Evolutionary conservation across 1,140 invertebrate genomes (phyloP), one percentile per base, ranked within the genome.

Genomic region (Aphelenchoides avenae): DNA sequence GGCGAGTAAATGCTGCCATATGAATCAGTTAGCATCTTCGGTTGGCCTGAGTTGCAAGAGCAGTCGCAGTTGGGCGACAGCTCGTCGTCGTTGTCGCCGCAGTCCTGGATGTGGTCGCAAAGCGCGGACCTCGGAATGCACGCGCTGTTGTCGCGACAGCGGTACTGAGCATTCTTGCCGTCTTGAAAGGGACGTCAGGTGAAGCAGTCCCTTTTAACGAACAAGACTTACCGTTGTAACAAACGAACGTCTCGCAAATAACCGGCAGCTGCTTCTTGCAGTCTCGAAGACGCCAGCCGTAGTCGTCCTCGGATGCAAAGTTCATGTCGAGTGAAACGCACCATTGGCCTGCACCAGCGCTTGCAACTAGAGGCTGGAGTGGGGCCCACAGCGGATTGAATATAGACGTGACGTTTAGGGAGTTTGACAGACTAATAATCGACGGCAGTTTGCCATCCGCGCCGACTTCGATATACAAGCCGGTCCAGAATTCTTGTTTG

Each of bases 161-260:
- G 55, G 24, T 33, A 57, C 26, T 36, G 20, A 40, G 37, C 24
- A 15, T 18, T 15, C 3, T 39, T 39, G 18, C 24, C 15, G 37
- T 39, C 37, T 3, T 52, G 27, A 15, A 52, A 36, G 29, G 13
- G 18, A 29, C 13, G 18, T 3, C 9, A n/a, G n/a, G n/a, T 48
- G 5, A 46, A 9, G 6, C 26, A 24, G 29, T 39, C 37, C 37
- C 20, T 20, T 43, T 5, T 4, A 49, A 11, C 0, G 13, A 52
- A 52, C 15, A n/a, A n/a, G n/a, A n/a, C n/a, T 52, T 43, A 39
- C 54, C 15, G 15, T 57, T 22, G 18, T 44, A 26, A 43, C 55
- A 57, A 7, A 27, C 54, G 47, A 57, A 57, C 5, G 55, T 57
- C 37, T 57, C 24, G 30, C 55, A 57, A 6, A 57, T 9, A 24